Conservation (phyloP, 2,888 invertebrate species). For the Cephus pygmeus region DNA sequence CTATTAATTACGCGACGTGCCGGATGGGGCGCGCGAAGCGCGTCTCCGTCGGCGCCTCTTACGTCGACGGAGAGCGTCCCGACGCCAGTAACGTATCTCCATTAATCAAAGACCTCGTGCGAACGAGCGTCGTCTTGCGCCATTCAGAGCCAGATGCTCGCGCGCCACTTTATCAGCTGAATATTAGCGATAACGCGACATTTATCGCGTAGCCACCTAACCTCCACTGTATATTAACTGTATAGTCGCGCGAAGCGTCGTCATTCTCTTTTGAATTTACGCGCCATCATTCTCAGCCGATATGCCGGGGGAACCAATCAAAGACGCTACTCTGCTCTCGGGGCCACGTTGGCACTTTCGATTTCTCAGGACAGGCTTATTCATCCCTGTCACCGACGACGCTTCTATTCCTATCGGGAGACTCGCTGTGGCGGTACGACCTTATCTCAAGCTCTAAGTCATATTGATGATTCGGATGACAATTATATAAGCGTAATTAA, state of each 20-base stretch:
- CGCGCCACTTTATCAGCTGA: constrained; percentile 18
- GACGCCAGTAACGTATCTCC: constrained; percentile 14
- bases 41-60: not conserved
- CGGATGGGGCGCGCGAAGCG: not conserved
- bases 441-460: not conserved
- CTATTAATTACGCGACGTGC: not conserved
- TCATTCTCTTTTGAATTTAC: not conserved
- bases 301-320: not conserved
- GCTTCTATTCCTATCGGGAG: not conserved
- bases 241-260: not conserved
- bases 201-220: constrained; percentile 1
- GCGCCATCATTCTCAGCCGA: not conserved
- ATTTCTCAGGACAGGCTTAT: not conserved
- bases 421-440: not conserved
- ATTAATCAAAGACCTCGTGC: constrained; percentile 12
- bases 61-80: constrained; percentile 11
- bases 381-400: not conserved
- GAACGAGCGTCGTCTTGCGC: constrained; percentile 18
- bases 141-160: constrained; percentile 17
- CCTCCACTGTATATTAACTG: not conserved
- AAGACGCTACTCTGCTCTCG: not conserved
- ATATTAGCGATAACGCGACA: constrained; percentile 21
- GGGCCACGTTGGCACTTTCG: constrained; percentile 1
- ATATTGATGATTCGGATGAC: constrained; percentile 12
- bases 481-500: constrained; percentile 16